Evolutionary conservation across 2,888 invertebrate genomes (phyloP).

Genomic region (Trissoscelio sp.): DNA sequence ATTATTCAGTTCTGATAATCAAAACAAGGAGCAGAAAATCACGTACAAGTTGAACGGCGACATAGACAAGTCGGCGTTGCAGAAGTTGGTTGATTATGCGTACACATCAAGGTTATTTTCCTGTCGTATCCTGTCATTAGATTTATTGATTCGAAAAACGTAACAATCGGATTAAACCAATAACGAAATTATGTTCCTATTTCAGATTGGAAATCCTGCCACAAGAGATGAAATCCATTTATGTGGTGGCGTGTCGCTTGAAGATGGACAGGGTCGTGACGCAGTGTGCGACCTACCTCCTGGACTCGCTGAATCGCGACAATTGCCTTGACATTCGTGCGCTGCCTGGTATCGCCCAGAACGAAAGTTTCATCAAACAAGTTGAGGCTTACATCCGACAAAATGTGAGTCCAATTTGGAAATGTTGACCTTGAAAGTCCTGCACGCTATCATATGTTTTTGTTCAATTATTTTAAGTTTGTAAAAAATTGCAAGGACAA

Average conservation of each 20-base stretch:
- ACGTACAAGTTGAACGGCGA: conserved; percentile 87
- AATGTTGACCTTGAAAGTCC: conserved; percentile 39
- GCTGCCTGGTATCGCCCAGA: conserved; percentile 85
- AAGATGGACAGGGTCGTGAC: conserved; percentile 90
- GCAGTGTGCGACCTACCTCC: conserved; percentile 88
- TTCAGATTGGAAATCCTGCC: conserved; percentile 75
- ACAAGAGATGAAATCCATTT: conserved; percentile 89
- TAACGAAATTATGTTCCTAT: conserved; percentile 18
- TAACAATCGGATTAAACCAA: conserved; percentile 17
- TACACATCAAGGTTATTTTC: conserved; percentile 89
- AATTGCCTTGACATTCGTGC: conserved; percentile 86
- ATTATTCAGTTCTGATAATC: conserved; percentile 86
- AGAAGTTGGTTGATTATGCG: conserved; percentile 91
- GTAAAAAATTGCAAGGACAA: too few species aligned
- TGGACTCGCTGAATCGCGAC: conserved; percentile 84
- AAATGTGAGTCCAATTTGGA: conserved; percentile 84
- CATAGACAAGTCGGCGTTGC: conserved; percentile 88
- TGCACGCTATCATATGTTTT: conserved; percentile 22
- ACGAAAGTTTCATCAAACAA: conserved; percentile 85
- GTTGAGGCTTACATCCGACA: conserved; percentile 89
- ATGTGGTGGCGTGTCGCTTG: conserved; percentile 91
- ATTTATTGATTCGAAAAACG: conserved; percentile 16
- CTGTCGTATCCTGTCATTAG: too few species aligned
- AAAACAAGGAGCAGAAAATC: conserved; percentile 78
- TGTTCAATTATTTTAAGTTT: not conserved